These are phyloP conservation scores for Phoxinus dragarum DNA, from an alignment of 2,797 vertebrate genomes.

Conservation along the genomic window DNA sequence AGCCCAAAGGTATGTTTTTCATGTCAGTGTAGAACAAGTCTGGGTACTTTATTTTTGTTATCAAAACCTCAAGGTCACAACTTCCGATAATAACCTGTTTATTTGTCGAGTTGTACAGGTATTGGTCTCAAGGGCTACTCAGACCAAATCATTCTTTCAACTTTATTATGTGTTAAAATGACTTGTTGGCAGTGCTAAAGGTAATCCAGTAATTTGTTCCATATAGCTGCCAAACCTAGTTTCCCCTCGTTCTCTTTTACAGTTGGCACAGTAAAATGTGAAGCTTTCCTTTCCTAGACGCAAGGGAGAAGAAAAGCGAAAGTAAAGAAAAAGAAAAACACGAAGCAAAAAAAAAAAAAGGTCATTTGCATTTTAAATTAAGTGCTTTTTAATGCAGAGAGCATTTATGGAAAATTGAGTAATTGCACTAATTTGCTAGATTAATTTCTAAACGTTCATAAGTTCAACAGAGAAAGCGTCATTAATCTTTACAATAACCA, in stretches of 20 bases:
- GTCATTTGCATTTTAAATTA: slow-evolving; percentile 1
- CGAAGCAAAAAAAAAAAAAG: background rate
- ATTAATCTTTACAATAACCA: slow-evolving; percentile 44
- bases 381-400: slow-evolving; percentile 6
- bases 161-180: slow-evolving; percentile 85
- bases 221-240: slow-evolving; percentile 79
- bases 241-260: slow-evolving; percentile 73
- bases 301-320: slow-evolving; percentile 19
- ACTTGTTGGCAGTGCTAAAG: slow-evolving; percentile 80
- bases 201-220: slow-evolving; percentile 83
- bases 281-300: slow-evolving; percentile 50
- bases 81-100: slow-evolving; percentile 74
- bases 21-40: background rate
- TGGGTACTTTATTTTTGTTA: slow-evolving; percentile 52
- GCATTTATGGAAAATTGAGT: background rate
- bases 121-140: slow-evolving; percentile 73
- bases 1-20: slow-evolving; percentile 10
- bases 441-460: slow-evolving; percentile 19
- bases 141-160: slow-evolving; percentile 61
- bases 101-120: slow-evolving; percentile 79
- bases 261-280: slow-evolving; percentile 65
- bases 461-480: background rate
- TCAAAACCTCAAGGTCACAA: slow-evolving; percentile 51
- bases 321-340: slow-evolving; percentile 25
- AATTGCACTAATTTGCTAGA: slow-evolving; percentile 22